These are phyloP conservation scores for Sparidentex hasta DNA, from an alignment of 2,797 vertebrate species.

Conservation along the genomic window DNA sequence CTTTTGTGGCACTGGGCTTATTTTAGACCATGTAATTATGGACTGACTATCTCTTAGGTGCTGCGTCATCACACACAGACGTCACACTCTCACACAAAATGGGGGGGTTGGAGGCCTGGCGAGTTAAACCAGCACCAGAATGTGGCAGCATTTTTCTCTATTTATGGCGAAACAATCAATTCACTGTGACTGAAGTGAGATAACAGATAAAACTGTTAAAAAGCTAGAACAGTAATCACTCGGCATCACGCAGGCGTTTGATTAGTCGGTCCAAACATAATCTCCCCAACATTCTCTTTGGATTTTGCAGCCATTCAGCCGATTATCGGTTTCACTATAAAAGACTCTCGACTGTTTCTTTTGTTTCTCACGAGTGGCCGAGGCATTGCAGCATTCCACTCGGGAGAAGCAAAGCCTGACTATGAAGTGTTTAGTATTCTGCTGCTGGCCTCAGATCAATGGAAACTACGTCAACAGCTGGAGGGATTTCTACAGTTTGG, in stretches of 20 bases:
- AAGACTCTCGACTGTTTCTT: constrained; percentile 2
- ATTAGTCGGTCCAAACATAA: constrained; percentile 28
- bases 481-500: constrained; percentile 74
- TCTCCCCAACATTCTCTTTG: constrained; percentile 34
- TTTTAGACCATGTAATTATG: constrained; percentile 81
- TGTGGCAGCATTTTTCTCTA: background rate
- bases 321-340: background rate
- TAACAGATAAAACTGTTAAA: constrained; percentile 15
- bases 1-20: constrained; percentile 77
- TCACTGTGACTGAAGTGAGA: background rate
- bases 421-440: constrained; percentile 72
- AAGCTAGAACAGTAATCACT: constrained; percentile 5
- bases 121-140: constrained; percentile 34
- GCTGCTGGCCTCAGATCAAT: constrained; percentile 69
- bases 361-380: constrained; percentile 3
- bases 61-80: constrained; percentile 78
- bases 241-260: constrained; percentile 12
- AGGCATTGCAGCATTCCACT: constrained; percentile 51
- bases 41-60: constrained; percentile 70
- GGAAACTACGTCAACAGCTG: constrained; percentile 75
- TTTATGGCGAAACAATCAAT: background rate
- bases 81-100: constrained; percentile 65
- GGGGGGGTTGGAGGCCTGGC: constrained; percentile 39
- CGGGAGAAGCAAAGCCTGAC: constrained; percentile 29
- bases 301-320: constrained; percentile 25